These are phyloP conservation scores for Spongilla lacustris DNA, from an alignment of 37 sponge, comb jelly and placozoan genomes.

Conservation along the genomic window DNA sequence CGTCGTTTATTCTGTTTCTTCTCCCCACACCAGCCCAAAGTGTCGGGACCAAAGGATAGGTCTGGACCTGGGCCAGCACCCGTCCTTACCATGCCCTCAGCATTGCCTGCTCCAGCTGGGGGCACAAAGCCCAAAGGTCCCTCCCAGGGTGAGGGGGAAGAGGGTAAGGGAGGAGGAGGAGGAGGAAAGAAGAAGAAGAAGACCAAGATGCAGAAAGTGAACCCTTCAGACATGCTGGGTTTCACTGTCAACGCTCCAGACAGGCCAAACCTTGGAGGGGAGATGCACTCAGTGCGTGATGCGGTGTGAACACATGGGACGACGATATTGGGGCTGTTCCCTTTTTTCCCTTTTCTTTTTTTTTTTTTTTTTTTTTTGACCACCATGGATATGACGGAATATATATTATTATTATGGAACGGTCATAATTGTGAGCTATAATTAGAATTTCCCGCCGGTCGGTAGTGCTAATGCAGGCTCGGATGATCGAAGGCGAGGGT, in stretches of 20 bases:
- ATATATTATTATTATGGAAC: too few species aligned
- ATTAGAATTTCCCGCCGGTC: too few species aligned
- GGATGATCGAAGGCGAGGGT: too few species aligned
- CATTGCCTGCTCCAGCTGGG: too few species aligned
- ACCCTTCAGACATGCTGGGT: conserved; percentile 62
- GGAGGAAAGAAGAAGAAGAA: conserved; percentile 54
- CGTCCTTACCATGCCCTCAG: background rate
- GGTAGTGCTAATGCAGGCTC: too few species aligned
- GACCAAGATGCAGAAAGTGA: conserved; percentile 60
- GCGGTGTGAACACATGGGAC: conserved; percentile 4
- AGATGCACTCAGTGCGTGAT: conserved; percentile 59
- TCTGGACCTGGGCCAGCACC: too few species aligned
- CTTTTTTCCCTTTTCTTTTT: too few species aligned
- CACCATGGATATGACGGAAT: too few species aligned
- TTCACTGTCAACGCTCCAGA: conserved; percentile 87
- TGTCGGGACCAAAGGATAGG: conserved; percentile 19
- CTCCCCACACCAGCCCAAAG: conserved; percentile 12
- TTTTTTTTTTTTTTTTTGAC: too few species aligned
- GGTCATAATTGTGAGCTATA: too few species aligned
- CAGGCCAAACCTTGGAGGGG: conserved; percentile 72
- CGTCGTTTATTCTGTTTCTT: background rate
- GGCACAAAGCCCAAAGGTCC: background rate
- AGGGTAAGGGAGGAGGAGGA: conserved; percentile 9
- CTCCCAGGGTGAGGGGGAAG: conserved; percentile 5
- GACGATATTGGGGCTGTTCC: too few species aligned